phyloP scores from a whole-genome alignment of 2,797 vertebrate genomes.

The Telmatherina bonti region DNA sequence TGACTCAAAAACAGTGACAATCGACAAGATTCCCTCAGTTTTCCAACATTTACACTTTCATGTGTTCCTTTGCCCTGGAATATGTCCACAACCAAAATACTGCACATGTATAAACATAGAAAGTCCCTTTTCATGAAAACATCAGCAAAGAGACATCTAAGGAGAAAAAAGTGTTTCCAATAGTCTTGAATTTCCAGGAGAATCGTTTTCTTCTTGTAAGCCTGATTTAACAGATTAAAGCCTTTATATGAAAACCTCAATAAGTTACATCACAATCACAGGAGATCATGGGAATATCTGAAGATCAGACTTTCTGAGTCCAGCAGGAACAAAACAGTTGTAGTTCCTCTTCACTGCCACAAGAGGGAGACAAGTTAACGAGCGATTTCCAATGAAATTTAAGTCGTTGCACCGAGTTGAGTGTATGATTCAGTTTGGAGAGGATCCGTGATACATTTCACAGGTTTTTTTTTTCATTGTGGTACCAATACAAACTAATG shows the following conservation, averaged over 20 bases:
- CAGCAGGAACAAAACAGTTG: neutral
- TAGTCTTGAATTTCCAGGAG: neutral
- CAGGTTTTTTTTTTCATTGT: no score
- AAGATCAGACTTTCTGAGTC: neutral
- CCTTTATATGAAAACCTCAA: neutral
- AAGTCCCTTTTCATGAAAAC: constrained; percentile 7
- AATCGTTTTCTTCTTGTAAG: neutral
- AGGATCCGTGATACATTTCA: no score
- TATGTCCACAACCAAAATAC: constrained; percentile 34
- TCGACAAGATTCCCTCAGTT: constrained; percentile 15
- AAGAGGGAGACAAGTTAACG: constrained; percentile 1
- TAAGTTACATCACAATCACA: neutral
- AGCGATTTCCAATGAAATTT: neutral
- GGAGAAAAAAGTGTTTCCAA: neutral
- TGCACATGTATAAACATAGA: constrained; percentile 27
- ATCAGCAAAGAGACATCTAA: constrained; percentile 1
- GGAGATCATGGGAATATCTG: neutral
- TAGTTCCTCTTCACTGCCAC: constrained; percentile 6
- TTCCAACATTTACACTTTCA: constrained; percentile 13
- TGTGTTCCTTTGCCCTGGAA: constrained; percentile 4
- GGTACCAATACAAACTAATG: neutral
- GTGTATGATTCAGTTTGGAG: no score
- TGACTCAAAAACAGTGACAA: constrained; percentile 21
- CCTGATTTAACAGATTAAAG: no score
- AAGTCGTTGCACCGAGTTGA: no score